These are phyloP conservation scores for Leucosticte australis DNA, from an alignment of 2,113 vertebrate genomes.

Conservation along the genomic window DNA sequence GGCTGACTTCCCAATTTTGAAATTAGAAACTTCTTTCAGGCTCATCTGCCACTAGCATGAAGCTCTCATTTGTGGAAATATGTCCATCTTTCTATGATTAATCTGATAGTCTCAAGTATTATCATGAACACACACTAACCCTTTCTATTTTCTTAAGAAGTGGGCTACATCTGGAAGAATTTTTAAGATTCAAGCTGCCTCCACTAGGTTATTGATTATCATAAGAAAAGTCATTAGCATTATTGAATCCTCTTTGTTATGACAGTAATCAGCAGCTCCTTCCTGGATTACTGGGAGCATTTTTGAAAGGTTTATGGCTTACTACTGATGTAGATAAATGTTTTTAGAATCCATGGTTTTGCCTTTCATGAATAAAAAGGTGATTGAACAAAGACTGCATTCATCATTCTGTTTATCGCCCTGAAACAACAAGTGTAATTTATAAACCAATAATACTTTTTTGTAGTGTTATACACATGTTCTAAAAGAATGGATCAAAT, in stretches of 20 bases:
- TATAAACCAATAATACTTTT: conserved; percentile 80
- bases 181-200: conserved; percentile 56
- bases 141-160: not conserved
- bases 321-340: conserved; percentile 81
- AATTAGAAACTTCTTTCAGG: not conserved
- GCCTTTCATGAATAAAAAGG: conserved; percentile 81
- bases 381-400: conserved; percentile 78
- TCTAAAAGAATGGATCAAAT: conserved; percentile 76
- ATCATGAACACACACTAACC: not conserved
- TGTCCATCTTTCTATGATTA: not conserved
- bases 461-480: conserved; percentile 71
- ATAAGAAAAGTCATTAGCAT: conserved; percentile 71
- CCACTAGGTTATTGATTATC: conserved; percentile 69
- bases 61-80: not conserved
- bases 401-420: conserved; percentile 79
- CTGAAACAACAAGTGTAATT: conserved; percentile 79
- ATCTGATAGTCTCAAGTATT: not conserved
- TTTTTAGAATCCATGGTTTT: conserved; percentile 73
- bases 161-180: not conserved
- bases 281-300: conserved; percentile 72
- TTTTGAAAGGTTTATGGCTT: conserved; percentile 80
- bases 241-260: conserved; percentile 72
- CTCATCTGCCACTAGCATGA: not conserved
- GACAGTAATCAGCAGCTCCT: conserved; percentile 78
- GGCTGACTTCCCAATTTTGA: not conserved